Conservation (phyloP, 2,888 invertebrate genomes). For the Phortica okadai region DNA sequence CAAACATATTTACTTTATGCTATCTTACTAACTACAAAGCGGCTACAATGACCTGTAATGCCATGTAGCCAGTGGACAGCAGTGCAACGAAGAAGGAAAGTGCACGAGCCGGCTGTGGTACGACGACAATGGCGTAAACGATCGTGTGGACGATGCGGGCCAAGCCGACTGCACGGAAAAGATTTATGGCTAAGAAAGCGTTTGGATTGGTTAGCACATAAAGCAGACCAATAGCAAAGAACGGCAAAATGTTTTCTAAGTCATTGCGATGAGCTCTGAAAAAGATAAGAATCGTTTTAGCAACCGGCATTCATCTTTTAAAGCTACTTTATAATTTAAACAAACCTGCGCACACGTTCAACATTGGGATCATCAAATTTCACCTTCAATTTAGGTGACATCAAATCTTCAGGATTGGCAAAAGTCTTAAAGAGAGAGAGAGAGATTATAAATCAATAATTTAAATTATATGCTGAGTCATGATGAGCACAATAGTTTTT, state of each 20-base stretch:
- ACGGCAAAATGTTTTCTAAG: constrained; percentile 80
- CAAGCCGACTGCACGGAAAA: constrained; percentile 78
- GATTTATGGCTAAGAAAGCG: constrained; percentile 76
- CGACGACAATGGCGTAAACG: constrained; percentile 78
- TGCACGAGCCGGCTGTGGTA: constrained; percentile 79
- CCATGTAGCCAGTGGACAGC: constrained; percentile 77
- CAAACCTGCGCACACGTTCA: constrained; percentile 77
- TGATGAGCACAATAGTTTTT: not conserved
- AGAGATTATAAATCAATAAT: not conserved
- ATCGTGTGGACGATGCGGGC: constrained; percentile 79
- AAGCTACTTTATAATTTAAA: not conserved
- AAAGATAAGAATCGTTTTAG: not conserved
- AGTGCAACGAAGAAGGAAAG: constrained; percentile 77
- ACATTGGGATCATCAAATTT: constrained; percentile 77
- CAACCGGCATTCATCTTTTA: not conserved
- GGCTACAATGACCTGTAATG: constrained; percentile 66
- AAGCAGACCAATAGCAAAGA: constrained; percentile 77
- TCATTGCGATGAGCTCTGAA: constrained; percentile 80
- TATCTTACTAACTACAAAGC: constrained; percentile 44
- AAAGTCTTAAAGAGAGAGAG: constrained; percentile 76
- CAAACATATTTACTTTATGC: not conserved
- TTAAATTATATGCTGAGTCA: not conserved
- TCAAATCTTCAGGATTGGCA: constrained; percentile 79
- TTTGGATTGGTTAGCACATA: constrained; percentile 78
- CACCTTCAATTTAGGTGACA: constrained; percentile 72